Evolutionary conservation across 35 echinoderm and acorn worm genomes (phyloP), one percentile per base, ranked within the genome.

Genomic region (Patiria miniata): DNA sequence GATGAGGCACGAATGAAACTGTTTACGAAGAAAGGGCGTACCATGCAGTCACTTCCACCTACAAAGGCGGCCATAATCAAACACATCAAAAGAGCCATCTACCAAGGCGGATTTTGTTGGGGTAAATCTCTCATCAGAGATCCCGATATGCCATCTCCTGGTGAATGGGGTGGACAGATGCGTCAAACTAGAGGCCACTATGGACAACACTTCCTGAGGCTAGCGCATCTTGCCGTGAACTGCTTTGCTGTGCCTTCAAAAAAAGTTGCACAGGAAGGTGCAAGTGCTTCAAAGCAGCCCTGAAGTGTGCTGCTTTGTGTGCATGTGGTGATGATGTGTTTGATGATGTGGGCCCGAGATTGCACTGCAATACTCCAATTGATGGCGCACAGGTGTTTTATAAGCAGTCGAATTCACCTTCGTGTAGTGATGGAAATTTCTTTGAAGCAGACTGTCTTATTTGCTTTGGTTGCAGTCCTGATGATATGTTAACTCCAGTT

Each of bases 51-150:
- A 8, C 79, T 81, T 59, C 86, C 52, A 57, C 86, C 86, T 80
- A 81, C 86, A 39, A 16, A 29, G 7, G 77, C 39, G 26, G 77
- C 86, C 7, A 50, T 88, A 14, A 8, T 58, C 15, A 17, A 88
- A 38, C 86, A 88, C 80, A 17, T 44, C n/a, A 88, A 58, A 57
- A n/a, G 77, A 37, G 86, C 86, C 21, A 28, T 21, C 1, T 88
- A 60, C 47, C 86, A 88, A 40, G 68, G 61, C 59, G 77, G 15
- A 4, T 28, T 29, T 60, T 37, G 51, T 37, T 79, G 86, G 78
- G 52, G 76, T n/a, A 10, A 50, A 81, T 15, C 40, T 51, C 2
- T 5, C 29, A 47, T 2, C 37, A 22, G 23, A 15, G 17, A 69
- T 12, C 77, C 77, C 39, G 42, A 81, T 29, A 17, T 88, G 2